Percentiles rank a stretch among this genome's conserved stretches.
Conservation (phyloP, 2,797 vertebrate species). For the Choloepus didactylus region DNA sequence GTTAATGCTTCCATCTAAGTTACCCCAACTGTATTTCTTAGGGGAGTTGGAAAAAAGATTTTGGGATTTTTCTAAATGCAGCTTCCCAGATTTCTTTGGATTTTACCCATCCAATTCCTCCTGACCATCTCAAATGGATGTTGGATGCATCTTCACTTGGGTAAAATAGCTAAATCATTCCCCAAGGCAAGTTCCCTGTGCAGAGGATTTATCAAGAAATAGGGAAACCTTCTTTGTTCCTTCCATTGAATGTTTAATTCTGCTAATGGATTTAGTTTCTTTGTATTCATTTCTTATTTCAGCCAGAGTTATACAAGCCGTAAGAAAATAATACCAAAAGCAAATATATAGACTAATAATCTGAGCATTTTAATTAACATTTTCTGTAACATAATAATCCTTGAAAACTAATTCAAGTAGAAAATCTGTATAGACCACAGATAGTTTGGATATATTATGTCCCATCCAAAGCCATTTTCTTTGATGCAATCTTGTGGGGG, state of each 20-base stretch:
- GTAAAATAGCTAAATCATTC: background rate
- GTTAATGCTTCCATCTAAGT: background rate
- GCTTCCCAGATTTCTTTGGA: background rate
- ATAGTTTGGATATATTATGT: too few species aligned
- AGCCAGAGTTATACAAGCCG: background rate
- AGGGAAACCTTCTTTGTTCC: background rate
- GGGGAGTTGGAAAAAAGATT: background rate
- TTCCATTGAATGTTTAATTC: background rate
- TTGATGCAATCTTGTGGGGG: too few species aligned
- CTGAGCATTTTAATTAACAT: constrained; percentile 11
- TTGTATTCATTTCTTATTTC: constrained; percentile 11
- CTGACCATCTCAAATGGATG: background rate
- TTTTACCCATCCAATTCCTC: background rate
- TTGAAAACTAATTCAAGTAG: background rate
- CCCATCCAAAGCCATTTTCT: too few species aligned
- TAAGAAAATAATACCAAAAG: constrained; percentile 30
- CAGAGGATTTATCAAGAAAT: background rate
- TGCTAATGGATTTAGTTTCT: constrained; percentile 36
- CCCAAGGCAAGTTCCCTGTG: background rate
- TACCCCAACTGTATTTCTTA: background rate
- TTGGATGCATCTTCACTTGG: background rate
- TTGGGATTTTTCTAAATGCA: background rate
- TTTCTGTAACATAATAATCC: constrained; percentile 42
- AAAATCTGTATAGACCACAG: background rate
- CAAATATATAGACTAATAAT: constrained; percentile 24